Evolutionary conservation across 1,140 invertebrate species (phyloP).

Genomic region (Notospermus geniculatus): DNA sequence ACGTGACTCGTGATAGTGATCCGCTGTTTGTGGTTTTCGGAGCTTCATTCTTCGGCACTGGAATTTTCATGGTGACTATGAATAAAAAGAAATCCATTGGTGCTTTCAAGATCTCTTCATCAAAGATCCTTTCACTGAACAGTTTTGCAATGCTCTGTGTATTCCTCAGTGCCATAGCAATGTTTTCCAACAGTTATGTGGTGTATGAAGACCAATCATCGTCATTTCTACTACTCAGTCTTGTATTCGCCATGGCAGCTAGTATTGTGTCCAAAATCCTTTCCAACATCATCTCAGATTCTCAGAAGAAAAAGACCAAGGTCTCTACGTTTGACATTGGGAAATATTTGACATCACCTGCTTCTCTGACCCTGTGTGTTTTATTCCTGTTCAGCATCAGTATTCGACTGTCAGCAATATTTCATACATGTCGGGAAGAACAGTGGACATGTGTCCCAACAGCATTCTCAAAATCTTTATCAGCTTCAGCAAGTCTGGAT

Average conservation of each 20-base stretch:
- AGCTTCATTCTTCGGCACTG: background rate
- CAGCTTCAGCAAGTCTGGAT: conserved; percentile 35
- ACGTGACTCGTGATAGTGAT: background rate
- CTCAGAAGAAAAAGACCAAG: conserved; percentile 19
- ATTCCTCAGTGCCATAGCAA: conserved; percentile 25
- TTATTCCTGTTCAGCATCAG: conserved; percentile 28
- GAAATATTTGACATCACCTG: conserved; percentile 30
- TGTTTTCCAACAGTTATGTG: conserved; percentile 90
- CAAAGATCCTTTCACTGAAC: background rate
- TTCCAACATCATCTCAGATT: background rate
- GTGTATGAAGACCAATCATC: conserved; percentile 74
- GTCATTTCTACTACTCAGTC: conserved; percentile 40
- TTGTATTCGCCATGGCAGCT: conserved; percentile 25
- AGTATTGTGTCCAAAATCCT: background rate
- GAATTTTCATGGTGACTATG: background rate
- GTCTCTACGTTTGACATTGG: conserved; percentile 31
- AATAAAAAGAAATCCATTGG: background rate
- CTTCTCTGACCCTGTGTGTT: conserved; percentile 25
- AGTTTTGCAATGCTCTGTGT: conserved; percentile 26
- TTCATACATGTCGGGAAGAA: conserved; percentile 82
- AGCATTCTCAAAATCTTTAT: conserved; percentile 36
- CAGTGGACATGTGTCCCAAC: conserved; percentile 66
- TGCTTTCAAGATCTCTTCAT: no score
- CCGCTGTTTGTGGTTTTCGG: background rate
- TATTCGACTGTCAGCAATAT: conserved; percentile 64